Conservation (phyloP, 2,113 vertebrate species). For the Ciconia stormi region DNA sequence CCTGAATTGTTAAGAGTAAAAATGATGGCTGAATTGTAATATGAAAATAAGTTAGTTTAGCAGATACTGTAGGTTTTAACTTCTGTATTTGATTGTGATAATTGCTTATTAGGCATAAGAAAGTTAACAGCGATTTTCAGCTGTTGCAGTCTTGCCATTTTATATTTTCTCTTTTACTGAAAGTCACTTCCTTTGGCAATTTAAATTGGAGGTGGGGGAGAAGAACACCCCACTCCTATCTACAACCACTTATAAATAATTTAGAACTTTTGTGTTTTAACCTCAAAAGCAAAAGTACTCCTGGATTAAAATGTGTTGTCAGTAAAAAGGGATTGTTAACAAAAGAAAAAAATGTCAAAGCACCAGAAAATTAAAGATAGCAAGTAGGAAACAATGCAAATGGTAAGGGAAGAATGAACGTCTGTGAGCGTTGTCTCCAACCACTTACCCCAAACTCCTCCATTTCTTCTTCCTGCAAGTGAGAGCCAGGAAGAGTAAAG, state of each 20-base stretch:
- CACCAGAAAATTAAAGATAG: slow-evolving; percentile 67
- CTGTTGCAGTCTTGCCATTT: background rate
- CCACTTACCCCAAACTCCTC: slow-evolving; percentile 99
- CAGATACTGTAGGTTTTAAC: background rate
- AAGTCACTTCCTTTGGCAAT: background rate
- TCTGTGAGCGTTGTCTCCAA: slow-evolving; percentile 69
- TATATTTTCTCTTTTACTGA: background rate
- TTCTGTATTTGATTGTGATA: background rate
- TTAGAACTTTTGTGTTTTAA: slow-evolving; percentile 40
- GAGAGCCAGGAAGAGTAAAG: slow-evolving; percentile 92
- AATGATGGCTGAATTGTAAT: slow-evolving; percentile 51
- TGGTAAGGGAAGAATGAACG: slow-evolving; percentile 60
- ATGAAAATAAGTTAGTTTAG: slow-evolving; percentile 65
- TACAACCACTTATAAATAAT: slow-evolving; percentile 11
- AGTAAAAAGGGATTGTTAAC: slow-evolving; percentile 79
- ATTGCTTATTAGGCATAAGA: background rate
- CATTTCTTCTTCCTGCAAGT: slow-evolving; percentile 99
- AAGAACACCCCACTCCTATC: background rate
- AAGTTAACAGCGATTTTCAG: slow-evolving; percentile 6
- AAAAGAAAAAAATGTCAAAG: slow-evolving; percentile 59
- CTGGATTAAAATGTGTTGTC: slow-evolving; percentile 59
- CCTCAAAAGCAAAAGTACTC: slow-evolving; percentile 74
- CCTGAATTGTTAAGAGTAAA: slow-evolving; percentile 66
- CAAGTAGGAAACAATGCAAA: slow-evolving; percentile 71
- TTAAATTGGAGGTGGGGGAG: background rate